Percentiles rank a stretch among this genome's conserved stretches.
Evolutionary conservation across 2,888 invertebrate genomes (phyloP).

Genomic region (Hemistola chrysoprasaria): DNA sequence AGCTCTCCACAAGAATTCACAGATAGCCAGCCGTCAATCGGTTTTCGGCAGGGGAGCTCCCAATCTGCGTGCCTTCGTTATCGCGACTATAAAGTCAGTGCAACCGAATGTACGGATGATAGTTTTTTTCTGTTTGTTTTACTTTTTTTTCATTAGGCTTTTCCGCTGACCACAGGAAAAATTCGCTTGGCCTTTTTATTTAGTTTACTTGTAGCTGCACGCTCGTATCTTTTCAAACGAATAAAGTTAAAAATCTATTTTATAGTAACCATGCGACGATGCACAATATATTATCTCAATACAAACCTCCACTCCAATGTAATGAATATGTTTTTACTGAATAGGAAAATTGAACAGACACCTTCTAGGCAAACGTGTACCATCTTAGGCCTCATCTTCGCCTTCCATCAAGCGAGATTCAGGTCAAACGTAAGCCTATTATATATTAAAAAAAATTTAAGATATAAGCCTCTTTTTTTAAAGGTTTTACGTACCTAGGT

Average conservation of each 20-base stretch:
- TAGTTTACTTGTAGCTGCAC: slow-evolving; percentile 26
- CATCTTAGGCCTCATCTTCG: no score
- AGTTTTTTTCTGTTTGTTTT: slow-evolving; percentile 41
- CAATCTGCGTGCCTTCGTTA: slow-evolving; percentile 51
- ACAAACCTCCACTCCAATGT: no score
- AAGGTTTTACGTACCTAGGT: no score
- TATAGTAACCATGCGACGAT: no score
- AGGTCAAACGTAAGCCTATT: no score
- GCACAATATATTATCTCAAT: no score
- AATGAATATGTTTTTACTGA: no score
- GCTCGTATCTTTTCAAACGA: slow-evolving; percentile 23
- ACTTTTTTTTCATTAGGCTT: slow-evolving; percentile 40
- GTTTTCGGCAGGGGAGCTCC: slow-evolving; percentile 26
- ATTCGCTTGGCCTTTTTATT: slow-evolving; percentile 38
- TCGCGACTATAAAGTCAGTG: slow-evolving; percentile 56
- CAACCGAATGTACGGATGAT: slow-evolving; percentile 45
- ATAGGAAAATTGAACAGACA: no score
- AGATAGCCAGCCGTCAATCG: slow-evolving; percentile 39
- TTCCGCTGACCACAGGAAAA: slow-evolving; percentile 56
- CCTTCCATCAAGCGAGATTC: no score
- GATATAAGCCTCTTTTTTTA: no score
- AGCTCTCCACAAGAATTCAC: slow-evolving; percentile 22
- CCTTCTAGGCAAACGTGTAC: no score
- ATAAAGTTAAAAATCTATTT: slow-evolving; percentile 22
- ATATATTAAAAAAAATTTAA: no score